phyloP scores from a whole-genome alignment of 2,113 vertebrate genomes.

The Gobio gobio region DNA sequence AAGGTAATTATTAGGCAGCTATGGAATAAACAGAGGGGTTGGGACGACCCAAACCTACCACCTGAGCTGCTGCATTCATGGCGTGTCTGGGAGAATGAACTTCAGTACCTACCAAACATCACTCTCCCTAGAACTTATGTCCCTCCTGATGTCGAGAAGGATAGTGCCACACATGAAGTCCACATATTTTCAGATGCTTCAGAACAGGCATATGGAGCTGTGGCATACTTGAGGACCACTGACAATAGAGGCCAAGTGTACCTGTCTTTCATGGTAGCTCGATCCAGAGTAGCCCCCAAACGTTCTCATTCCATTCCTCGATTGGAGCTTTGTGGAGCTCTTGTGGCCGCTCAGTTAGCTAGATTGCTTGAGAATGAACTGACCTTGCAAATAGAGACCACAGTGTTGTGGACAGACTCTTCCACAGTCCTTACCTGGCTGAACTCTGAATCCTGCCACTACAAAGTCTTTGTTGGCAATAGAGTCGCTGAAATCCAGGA shows the following conservation, averaged over 20 bases:
- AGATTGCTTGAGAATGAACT: background rate
- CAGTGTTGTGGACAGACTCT: background rate
- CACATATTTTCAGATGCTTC: slow-evolving; percentile 24
- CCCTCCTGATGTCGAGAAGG: background rate
- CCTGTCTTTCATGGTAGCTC: slow-evolving; percentile 31
- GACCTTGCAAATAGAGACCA: background rate
- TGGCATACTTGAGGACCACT: slow-evolving; percentile 33
- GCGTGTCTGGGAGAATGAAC: too few species aligned
- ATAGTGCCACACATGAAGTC: background rate
- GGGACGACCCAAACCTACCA: slow-evolving; percentile 31
- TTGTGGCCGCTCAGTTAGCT: background rate
- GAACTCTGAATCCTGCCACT: background rate
- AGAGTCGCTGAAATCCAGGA: background rate
- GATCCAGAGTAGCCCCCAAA: slow-evolving; percentile 8
- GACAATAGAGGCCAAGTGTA: slow-evolving; percentile 69
- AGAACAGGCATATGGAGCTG: slow-evolving; percentile 28
- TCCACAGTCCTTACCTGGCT: background rate
- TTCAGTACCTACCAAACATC: background rate
- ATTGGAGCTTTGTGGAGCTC: slow-evolving; percentile 21
- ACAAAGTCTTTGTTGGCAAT: background rate
- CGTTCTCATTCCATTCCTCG: slow-evolving; percentile 9
- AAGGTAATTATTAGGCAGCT: slow-evolving; percentile 19
- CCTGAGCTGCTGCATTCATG: background rate
- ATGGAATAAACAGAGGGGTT: background rate
- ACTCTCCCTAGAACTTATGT: background rate